Conservation (phyloP, 2,113 vertebrate species). For the Dasypus novemcinctus region DNA sequence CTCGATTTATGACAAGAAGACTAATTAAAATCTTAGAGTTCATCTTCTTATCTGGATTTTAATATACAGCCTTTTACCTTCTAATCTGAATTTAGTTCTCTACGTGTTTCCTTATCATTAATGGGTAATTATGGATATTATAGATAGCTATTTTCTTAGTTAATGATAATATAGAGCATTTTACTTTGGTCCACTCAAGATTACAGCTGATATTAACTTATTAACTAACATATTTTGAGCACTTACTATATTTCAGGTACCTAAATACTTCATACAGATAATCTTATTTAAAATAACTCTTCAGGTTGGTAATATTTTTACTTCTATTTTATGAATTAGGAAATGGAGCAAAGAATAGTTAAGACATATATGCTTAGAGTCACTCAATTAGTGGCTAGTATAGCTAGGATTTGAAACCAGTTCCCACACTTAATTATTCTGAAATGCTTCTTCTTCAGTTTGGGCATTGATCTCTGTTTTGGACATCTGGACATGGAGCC, state of each 20-base stretch:
- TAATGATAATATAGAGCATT: background rate
- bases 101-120: background rate
- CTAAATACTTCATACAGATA: background rate
- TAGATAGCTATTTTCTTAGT: background rate
- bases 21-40: background rate
- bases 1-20: background rate
- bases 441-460: background rate
- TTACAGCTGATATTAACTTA: background rate
- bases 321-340: background rate
- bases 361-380: background rate
- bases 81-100: background rate
- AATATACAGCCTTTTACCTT: background rate
- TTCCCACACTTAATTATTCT: background rate
- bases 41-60: background rate
- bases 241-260: background rate
- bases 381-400: background rate
- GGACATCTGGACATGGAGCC: background rate
- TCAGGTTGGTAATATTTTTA: background rate
- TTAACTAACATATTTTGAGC: background rate
- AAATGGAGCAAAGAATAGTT: background rate
- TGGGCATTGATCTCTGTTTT: background rate
- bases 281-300: background rate
- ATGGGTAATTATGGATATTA: background rate
- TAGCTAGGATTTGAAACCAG: background rate
- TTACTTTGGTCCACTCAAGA: background rate